Percentiles rank a stretch among this genome's conserved stretches.
These are phyloP conservation scores for Arctopsyche grandis DNA, from an alignment of 1,140 invertebrate species.

Conservation along the genomic window DNA sequence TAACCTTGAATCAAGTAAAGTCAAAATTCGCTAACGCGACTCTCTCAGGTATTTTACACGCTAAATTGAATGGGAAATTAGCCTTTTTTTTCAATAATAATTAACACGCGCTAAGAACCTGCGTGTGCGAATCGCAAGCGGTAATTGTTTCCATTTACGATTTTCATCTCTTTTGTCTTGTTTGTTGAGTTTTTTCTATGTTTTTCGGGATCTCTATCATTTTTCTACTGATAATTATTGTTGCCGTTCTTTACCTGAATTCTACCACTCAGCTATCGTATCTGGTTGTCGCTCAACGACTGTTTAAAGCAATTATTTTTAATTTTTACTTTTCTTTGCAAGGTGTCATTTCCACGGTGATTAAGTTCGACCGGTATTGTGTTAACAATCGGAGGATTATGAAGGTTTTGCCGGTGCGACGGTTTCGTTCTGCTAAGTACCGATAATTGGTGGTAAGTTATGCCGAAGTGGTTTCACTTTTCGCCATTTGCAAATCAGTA, in stretches of 20 bases:
- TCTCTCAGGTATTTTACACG: not conserved
- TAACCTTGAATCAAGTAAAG: slow-evolving; percentile 1
- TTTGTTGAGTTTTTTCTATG: not conserved
- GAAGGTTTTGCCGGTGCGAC: no score
- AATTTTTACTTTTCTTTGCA: not conserved
- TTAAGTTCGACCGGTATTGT: not conserved
- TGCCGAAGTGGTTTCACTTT: not conserved
- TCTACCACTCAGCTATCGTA: no score
- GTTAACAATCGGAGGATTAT: no score
- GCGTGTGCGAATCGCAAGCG: not conserved
- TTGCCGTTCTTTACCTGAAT: not conserved
- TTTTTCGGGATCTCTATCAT: not conserved
- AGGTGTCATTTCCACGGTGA: slow-evolving; percentile 10
- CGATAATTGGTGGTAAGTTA: not conserved
- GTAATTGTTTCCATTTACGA: slow-evolving; percentile 4
- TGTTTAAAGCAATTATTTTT: not conserved
- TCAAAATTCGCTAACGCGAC: not conserved
- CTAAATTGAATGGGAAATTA: not conserved
- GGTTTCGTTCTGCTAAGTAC: no score
- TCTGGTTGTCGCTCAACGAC: not conserved
- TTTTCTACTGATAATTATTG: not conserved
- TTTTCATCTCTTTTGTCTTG: not conserved
- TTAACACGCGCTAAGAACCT: slow-evolving; percentile 1
- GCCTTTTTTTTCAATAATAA: slow-evolving; percentile 5
- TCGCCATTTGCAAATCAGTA: not conserved